Base-by-base conservation (phyloP, 2,113 vertebrate genomes). In the Scomber scombrus region DNA sequence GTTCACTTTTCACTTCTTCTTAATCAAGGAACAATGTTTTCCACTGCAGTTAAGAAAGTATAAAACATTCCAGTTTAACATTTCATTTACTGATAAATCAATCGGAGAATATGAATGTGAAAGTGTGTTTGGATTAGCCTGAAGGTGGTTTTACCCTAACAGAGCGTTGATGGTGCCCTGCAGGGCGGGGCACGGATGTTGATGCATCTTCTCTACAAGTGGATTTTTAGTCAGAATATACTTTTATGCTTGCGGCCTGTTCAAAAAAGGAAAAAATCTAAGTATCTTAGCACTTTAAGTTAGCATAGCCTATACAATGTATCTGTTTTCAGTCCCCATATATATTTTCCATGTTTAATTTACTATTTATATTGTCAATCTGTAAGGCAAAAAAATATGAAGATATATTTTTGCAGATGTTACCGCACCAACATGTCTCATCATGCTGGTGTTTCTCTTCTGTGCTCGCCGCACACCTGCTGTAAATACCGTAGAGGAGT, bases 251-350 rank as follows among this genome's bases (percentile, higher is more conserved):
- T 91, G 90, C 87, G 45, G 89, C 86, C 89, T 91, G 88, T 91
- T 86, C 13, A 57, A 58, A 69, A 69, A 79, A 56, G 56, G 58
- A 61, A 81, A 67, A 77, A 69, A 71, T 23, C 23, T 49, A 77
- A 62, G 70, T 91, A 92, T 91, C 63, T 90, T 86, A 92, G 94
- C 94, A 94, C 93, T 94, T 95, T 95, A 94, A 76, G 86, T 91
- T 90, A 84, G 82, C 81, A 76, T 64, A 90, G 85, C 83, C 88
- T 86, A 80, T 81, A 82, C 40, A 61, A 82, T 71, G 86, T 89
- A 75, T 71, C 56, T 49, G 82, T 87, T 78, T 76, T 89, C 70
- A 56, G 81, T 89, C 66, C 88, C 87, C 76, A 77, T 85, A 81
- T 89, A 81, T 85, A 86, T 87, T 86, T 85, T 74, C 75, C 55